phyloP scores from a whole-genome alignment of 35 echinoderm and acorn worm genomes.

The Apostichopus parvimensis region DNA sequence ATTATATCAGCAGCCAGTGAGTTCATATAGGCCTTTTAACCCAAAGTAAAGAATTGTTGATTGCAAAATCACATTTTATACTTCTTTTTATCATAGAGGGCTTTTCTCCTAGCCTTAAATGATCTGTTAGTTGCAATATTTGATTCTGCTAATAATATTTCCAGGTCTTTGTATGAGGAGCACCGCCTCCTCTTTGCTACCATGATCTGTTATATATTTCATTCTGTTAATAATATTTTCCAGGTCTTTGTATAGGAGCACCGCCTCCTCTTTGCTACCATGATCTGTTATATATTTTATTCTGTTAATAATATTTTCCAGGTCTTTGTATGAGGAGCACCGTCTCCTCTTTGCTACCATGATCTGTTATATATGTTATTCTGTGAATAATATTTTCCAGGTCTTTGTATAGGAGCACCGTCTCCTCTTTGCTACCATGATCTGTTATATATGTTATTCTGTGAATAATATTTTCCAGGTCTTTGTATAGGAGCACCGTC shows the following conservation, averaged over 20 bases:
- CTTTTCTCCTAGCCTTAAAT: too few relatives aligned
- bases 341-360: slow-evolving; percentile 88
- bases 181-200: too few relatives aligned
- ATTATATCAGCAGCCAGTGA: too few relatives aligned
- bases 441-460: slow-evolving; percentile 31
- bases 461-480: slow-evolving; percentile 22
- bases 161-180: too few relatives aligned
- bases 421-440: slow-evolving; percentile 85
- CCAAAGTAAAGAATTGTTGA: too few relatives aligned
- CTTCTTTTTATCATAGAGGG: too few relatives aligned
- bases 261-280: slow-evolving; percentile 85
- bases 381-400: neutral
- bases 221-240: too few relatives aligned
- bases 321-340: slow-evolving; percentile 85
- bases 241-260: slow-evolving; percentile 56
- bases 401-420: slow-evolving; percentile 38
- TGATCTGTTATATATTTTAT: slow-evolving; percentile 47
- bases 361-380: neutral
- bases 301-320: neutral
- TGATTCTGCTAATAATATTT: too few relatives aligned
- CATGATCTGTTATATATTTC: too few relatives aligned
- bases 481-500: slow-evolving; percentile 81
- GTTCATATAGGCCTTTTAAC: too few relatives aligned
- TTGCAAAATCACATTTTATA: too few relatives aligned
- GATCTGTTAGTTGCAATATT: too few relatives aligned